phyloP scores from a whole-genome alignment of 1,140 invertebrate genomes.

The Nephila pilipes region DNA sequence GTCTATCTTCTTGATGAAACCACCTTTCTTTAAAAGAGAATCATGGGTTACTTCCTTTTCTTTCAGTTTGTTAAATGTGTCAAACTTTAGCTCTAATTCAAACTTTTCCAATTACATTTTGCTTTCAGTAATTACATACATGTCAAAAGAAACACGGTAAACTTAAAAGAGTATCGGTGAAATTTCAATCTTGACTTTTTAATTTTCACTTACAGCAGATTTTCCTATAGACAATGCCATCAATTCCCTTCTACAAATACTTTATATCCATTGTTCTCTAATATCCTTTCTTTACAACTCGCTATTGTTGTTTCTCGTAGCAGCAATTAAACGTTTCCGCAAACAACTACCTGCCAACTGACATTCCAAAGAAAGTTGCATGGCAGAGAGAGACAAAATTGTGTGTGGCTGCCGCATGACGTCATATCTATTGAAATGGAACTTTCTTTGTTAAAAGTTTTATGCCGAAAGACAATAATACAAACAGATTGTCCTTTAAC shows the following conservation, averaged over 20 bases:
- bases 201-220: not conserved
- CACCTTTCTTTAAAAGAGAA: too few relatives aligned
- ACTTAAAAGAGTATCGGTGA: not conserved
- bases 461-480: not conserved
- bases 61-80: too few relatives aligned
- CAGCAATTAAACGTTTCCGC: slow-evolving; percentile 12
- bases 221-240: not conserved
- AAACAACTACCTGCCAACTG: not conserved
- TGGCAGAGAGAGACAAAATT: slow-evolving; percentile 1
- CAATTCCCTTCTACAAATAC: not conserved
- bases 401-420: not conserved
- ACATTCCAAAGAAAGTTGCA: slow-evolving; percentile 10
- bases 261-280: slow-evolving; percentile 6
- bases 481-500: not conserved
- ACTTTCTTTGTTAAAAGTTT: not conserved
- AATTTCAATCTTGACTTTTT: not conserved
- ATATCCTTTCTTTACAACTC: slow-evolving; percentile 13
- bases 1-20: too few relatives aligned
- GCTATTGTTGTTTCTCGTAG: slow-evolving; percentile 12
- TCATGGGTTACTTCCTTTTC: too few relatives aligned
- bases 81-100: not conserved
- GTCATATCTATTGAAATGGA: not conserved
- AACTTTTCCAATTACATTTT: not conserved
- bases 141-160: not conserved
- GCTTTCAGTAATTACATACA: not conserved